Conservation (phyloP, 2,113 vertebrate genomes). For the Entosphenus tridentatus region DNA sequence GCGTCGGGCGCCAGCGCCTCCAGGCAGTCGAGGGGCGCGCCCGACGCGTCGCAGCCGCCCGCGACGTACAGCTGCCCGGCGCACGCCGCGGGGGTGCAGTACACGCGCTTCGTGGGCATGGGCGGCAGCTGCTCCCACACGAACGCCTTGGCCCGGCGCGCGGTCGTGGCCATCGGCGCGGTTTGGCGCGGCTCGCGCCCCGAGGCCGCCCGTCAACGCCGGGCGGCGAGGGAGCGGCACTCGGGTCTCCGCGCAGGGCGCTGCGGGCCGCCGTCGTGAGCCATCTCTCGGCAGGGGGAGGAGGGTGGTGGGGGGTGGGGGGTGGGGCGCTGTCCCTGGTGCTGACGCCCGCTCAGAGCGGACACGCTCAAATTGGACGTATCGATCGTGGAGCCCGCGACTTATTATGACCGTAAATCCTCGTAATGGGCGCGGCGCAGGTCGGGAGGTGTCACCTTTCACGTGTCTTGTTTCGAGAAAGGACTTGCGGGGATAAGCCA, state of each 20-base stretch:
- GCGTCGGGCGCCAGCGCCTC: constrained; percentile 61
- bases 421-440: too few species aligned
- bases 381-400: too few species aligned
- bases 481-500: too few species aligned
- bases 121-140: constrained; percentile 69
- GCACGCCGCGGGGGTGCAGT: constrained; percentile 52
- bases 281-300: too few species aligned
- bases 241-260: not conserved
- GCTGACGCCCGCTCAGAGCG: too few species aligned
- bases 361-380: too few species aligned
- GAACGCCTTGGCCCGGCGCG: constrained; percentile 49
- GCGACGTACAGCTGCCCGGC: constrained; percentile 68
- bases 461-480: too few species aligned
- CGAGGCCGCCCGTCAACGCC: constrained; percentile 9
- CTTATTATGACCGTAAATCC: too few species aligned
- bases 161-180: constrained; percentile 48
- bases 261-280: not conserved
- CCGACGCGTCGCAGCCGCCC: constrained; percentile 62
- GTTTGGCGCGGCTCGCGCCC: constrained; percentile 4
- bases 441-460: too few species aligned
- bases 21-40: constrained; percentile 39
- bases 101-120: constrained; percentile 53
- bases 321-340: too few species aligned
- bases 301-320: too few species aligned
- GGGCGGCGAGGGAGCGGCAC: constrained; percentile 10